Evolutionary conservation across 2,113 vertebrate genomes (phyloP).

Genomic region (Deroptyus accipitrinus): DNA sequence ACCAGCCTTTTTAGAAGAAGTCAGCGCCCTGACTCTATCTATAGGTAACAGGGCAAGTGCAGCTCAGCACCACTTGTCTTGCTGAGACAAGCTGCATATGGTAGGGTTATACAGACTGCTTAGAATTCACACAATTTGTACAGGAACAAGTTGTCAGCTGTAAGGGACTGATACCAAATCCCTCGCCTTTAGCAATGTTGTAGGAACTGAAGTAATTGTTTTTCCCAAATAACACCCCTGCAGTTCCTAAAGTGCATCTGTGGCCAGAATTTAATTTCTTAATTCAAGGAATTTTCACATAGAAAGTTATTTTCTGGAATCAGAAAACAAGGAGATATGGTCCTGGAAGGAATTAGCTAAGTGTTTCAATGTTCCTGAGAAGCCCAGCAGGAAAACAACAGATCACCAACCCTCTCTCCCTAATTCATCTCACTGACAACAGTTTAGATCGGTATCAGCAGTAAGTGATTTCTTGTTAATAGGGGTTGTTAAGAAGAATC

Average conservation of each 20-base stretch:
- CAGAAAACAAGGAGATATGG: background rate
- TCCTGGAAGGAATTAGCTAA: background rate
- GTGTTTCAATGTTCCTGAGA: background rate
- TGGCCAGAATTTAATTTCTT: background rate
- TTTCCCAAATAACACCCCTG: background rate
- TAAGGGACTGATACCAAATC: slow-evolving; percentile 30
- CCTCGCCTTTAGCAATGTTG: background rate
- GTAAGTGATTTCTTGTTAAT: slow-evolving; percentile 38
- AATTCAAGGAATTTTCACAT: background rate
- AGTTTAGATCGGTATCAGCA: slow-evolving; percentile 41
- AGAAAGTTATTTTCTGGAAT: background rate
- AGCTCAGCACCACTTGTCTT: background rate
- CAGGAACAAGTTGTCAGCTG: slow-evolving; percentile 12
- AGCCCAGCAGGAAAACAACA: slow-evolving; percentile 7
- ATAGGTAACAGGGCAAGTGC: background rate
- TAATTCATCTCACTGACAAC: slow-evolving; percentile 50
- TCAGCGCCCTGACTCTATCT: background rate
- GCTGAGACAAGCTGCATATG: background rate
- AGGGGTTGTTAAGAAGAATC: slow-evolving; percentile 56
- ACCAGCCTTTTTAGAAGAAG: background rate
- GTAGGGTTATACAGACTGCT: background rate
- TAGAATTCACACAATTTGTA: background rate
- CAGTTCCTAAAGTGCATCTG: background rate
- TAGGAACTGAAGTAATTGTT: background rate
- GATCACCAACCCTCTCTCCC: background rate